Base-by-base conservation (phyloP, 2,888 invertebrate genomes). In the Caenorhabditis afra region DNA sequence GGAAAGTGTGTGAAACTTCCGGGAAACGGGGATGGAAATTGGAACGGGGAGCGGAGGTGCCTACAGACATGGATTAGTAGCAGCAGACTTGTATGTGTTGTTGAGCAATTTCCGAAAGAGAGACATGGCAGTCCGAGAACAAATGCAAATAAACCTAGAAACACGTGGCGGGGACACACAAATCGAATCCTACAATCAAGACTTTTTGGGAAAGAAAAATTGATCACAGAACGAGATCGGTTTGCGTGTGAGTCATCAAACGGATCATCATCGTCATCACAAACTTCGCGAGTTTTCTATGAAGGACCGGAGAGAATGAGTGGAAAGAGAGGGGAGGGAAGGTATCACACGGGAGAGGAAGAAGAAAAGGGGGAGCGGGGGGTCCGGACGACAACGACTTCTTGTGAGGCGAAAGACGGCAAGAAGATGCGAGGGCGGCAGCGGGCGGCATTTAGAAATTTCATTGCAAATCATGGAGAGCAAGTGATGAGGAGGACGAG, bases 391-490 rank as follows among this genome's bases (percentile, higher is more conserved):
- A 50, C 53, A 35, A 68, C 29, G 29, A 29, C 29, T 29, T 29
- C 59, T 68, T 67, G 39, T 50, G 64, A 71, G 55, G 35, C 50
- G 12, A 49, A 39, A 37, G 37, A 61, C 45, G 67, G 75, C 64
- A 65, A 75, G 75, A 67, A 41, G 29, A 29, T 29, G 29, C 29
- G 50, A 66, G 29, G 68, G 71, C 62, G n/a, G 53, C 29, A 29
- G 29, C 29, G 29, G 29, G 7, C 4, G 29, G 29, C 29, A 29
- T 29, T 29, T 29, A 29, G 29, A 29, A 29, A 29, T 29, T 73
- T 73, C 64, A 64, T 73, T 73, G 41, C 20, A 49, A 58, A 68
- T 68, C 59, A 61, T 71, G 70, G 62, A 64, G 50, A 52, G 50
- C 5, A 18, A 11, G 11, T 12, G n/a, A 44, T 55, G 50, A 50